Conservation (phyloP, 2,888 invertebrate genomes). For the Lucinisca nassula region DNA sequence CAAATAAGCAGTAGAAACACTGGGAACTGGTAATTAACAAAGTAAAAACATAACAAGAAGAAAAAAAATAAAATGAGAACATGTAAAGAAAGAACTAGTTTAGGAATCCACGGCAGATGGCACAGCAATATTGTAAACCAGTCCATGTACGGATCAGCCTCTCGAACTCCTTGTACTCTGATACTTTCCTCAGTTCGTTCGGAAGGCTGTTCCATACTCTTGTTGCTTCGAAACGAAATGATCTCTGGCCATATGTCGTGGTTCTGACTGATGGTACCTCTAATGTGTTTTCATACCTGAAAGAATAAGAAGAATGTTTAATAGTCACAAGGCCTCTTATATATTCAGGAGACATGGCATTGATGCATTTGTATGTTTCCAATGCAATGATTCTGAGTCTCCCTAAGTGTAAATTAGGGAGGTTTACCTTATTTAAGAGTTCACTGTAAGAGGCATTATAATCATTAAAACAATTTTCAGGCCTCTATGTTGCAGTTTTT, state of each 20-base stretch:
- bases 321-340: neutral
- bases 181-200: constrained; percentile 14
- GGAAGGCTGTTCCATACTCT: constrained; percentile 37
- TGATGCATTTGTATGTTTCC: neutral
- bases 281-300: constrained; percentile 5
- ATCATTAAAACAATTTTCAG: constrained; percentile 8
- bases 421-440: neutral
- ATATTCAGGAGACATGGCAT: constrained; percentile 9
- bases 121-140: too few relatives aligned
- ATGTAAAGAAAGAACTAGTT: too few relatives aligned
- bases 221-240: constrained; percentile 28
- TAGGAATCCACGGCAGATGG: too few relatives aligned
- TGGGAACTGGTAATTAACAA: too few relatives aligned
- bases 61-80: too few relatives aligned
- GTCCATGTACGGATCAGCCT: constrained; percentile 27
- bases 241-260: constrained; percentile 21
- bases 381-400: neutral
- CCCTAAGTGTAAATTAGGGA: neutral
- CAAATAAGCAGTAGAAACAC: too few relatives aligned
- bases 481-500: constrained; percentile 22
- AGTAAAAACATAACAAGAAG: too few relatives aligned
- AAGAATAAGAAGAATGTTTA: constrained; percentile 11
- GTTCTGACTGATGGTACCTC: constrained; percentile 17
- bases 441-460: neutral
- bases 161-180: neutral